Evolutionary conservation across 2,888 invertebrate species (phyloP), one percentile per base, ranked within the genome.

Genomic region (Protophormia terraenovae): DNA sequence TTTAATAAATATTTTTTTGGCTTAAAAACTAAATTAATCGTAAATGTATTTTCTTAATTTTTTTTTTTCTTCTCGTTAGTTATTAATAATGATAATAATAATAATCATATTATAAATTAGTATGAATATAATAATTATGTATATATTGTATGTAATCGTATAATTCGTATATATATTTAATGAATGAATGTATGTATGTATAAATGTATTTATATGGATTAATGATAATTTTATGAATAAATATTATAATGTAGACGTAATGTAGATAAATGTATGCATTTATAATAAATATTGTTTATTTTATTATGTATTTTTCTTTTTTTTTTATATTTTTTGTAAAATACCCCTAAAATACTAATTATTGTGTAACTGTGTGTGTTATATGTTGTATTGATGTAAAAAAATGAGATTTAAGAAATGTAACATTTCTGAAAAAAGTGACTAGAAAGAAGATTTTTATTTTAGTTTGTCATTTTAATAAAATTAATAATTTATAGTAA

Each of bases 211-310:
- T 76, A 32, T 12, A 58, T 50, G 22, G 38, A 73, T 69, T 73
- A 73, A 29, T 79, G 58, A 84, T 78, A 62, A 76, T 75, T 27
- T 50, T 87, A 79, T 86, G 79, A 87, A 64, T 79, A 69, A 47
- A 72, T 66, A 86, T 88, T 87, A 88, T 50, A 22, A 50, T 80
- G 81, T 60, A 80, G 10, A 71, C 38, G 82, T 88, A 84, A 71
- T 29, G n/a, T 85, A 75, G 86, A 81, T 87, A 76, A 84, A 82
- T 82, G n/a, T 66, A 81, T 81, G 87, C 81, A 79, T 73, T 67
- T 82, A 83, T 89, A 87, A 77, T 83, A 55, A 84, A 60, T 55
- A 58, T 78, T 73, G 73, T 75, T 67, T 62, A 45, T 62, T 58
- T 45, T 53, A 27, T 76, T 73, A 84, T 60, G 55, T 62, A 66